These are phyloP conservation scores for Cheilosia vulpina DNA, from an alignment of 2,888 invertebrate species.

Conservation along the genomic window DNA sequence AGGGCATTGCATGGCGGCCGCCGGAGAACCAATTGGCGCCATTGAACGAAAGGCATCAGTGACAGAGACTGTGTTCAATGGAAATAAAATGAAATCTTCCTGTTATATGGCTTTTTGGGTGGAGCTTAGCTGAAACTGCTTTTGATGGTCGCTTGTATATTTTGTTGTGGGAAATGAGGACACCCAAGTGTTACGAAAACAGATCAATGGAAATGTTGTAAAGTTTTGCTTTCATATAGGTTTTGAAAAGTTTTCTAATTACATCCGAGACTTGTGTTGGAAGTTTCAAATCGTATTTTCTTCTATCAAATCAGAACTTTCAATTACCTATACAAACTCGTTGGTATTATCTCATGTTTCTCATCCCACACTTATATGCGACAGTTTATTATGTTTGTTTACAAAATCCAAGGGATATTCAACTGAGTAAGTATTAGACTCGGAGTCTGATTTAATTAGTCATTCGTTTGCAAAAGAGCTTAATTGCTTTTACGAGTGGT, in stretches of 20 bases:
- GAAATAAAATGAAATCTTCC: constrained; percentile 37
- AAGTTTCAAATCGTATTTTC: too few species aligned
- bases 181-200: too few species aligned
- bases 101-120: constrained; percentile 45
- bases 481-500: constrained; percentile 16
- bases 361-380: not conserved
- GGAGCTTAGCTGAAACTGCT: not conserved
- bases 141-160: not conserved
- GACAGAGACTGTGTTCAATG: constrained; percentile 21
- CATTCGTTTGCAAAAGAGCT: constrained; percentile 17
- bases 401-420: constrained; percentile 14
- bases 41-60: constrained; percentile 25
- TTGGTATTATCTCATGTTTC: not conserved
- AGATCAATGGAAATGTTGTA: too few species aligned
- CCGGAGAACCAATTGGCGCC: constrained; percentile 50
- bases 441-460: constrained; percentile 18
- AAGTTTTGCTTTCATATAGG: too few species aligned
- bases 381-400: constrained; percentile 14
- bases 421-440: not conserved
- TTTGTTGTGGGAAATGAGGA: not conserved
- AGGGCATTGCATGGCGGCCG: constrained; percentile 19
- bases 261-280: too few species aligned
- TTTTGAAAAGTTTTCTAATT: too few species aligned
- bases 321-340: too few species aligned
- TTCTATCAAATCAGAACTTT: too few species aligned